These are phyloP conservation scores for Drosophila watanabei DNA, from an alignment of 1,140 invertebrate genomes.

Conservation along the genomic window DNA sequence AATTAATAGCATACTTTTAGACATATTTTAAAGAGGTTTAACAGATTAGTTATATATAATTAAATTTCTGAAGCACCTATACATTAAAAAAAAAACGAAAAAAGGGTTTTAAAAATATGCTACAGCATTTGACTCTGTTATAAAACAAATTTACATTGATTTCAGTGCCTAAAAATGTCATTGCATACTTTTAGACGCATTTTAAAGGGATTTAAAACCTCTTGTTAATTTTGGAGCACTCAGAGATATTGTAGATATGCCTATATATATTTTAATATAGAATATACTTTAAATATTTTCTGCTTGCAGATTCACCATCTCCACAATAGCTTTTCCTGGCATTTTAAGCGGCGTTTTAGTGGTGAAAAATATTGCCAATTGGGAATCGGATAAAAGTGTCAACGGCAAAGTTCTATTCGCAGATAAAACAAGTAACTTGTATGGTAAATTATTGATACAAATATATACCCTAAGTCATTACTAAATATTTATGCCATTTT, in stretches of 20 bases:
- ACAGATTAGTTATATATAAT: no score
- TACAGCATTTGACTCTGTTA: no score
- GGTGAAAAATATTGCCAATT: constrained; percentile 46
- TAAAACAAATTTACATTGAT: no score
- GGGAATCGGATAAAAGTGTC: constrained; percentile 55
- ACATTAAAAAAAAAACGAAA: no score
- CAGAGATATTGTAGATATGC: no score
- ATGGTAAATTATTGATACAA: constrained; percentile 31
- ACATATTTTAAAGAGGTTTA: neutral
- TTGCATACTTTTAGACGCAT: neutral
- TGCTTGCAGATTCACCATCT: constrained; percentile 83
- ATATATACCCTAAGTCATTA: neutral
- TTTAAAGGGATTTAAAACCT: no score
- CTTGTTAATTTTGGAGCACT: rapidly evolving
- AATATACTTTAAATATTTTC: no score
- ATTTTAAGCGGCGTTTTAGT: constrained; percentile 68
- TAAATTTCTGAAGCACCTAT: no score
- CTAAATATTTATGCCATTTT: neutral
- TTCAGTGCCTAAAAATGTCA: neutral
- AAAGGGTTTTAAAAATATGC: no score
- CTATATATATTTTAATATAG: no score
- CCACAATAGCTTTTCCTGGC: constrained; percentile 90
- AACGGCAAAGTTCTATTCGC: constrained; percentile 40
- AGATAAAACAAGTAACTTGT: constrained; percentile 61
- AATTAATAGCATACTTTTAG: no score